Conservation (phyloP, 2,888 invertebrate species). For the Erebia aethiops region DNA sequence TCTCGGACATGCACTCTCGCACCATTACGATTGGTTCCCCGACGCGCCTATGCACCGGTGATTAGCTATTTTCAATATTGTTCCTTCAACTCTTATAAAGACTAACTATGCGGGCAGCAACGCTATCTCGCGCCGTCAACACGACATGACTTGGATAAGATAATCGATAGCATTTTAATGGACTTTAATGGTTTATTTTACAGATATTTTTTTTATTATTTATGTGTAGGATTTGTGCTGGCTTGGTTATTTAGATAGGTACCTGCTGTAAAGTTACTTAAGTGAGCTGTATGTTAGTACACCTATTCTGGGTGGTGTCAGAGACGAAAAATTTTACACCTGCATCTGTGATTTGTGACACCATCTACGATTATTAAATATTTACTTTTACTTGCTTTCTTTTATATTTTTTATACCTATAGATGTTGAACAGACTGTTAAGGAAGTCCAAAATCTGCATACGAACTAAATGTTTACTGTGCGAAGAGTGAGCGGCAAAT, state of each 20-base stretch:
- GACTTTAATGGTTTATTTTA: conserved; percentile 16
- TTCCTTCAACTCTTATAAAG: conserved; percentile 35
- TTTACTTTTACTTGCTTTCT: too few species aligned
- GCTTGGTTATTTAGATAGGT: too few species aligned
- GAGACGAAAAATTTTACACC: too few species aligned
- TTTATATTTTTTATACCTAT: background rate
- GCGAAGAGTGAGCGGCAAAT: conserved; percentile 45
- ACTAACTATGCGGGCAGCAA: conserved; percentile 6
- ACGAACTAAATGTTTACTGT: conserved; percentile 11
- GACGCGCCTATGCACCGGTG: conserved; percentile 63
- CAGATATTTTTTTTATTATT: background rate
- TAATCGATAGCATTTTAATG: conserved; percentile 29
- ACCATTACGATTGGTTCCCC: conserved; percentile 75
- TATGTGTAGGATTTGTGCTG: background rate
- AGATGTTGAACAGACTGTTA: background rate
- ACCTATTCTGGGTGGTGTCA: too few species aligned
- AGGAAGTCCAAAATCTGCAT: conserved; percentile 7
- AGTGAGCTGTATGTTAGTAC: too few species aligned
- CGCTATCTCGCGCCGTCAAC: conserved; percentile 25
- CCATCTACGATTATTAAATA: too few species aligned
- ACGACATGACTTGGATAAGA: conserved; percentile 35
- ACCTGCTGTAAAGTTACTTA: too few species aligned
- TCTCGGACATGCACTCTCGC: conserved; percentile 76
- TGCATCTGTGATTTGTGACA: too few species aligned
- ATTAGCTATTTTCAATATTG: conserved; percentile 65